phyloP scores from a whole-genome alignment of 2,113 vertebrate species.

The Microtus ochrogaster region DNA sequence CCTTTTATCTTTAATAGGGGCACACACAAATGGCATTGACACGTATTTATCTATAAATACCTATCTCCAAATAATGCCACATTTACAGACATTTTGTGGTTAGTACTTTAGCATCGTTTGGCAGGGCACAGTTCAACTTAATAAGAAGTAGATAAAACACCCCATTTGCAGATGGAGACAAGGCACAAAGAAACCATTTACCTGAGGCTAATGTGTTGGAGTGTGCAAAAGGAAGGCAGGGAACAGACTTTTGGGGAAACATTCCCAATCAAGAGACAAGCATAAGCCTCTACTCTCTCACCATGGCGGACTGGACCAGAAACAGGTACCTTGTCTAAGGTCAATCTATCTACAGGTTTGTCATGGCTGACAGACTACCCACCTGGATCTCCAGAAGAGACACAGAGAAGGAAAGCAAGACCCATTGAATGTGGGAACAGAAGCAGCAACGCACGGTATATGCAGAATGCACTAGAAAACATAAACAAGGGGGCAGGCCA shows the following conservation, averaged over 20 bases:
- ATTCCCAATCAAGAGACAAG: background rate
- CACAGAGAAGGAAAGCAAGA: background rate
- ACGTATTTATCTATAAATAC: background rate
- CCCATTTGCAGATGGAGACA: background rate
- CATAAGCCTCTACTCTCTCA: background rate
- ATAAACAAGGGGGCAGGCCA: background rate
- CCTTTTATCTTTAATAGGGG: background rate
- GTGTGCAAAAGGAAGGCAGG: background rate
- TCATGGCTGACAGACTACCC: background rate
- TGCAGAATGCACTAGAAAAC: background rate
- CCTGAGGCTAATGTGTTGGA: background rate
- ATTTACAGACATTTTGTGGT: background rate
- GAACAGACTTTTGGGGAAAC: background rate
- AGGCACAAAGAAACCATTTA: background rate
- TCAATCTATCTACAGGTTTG: background rate
- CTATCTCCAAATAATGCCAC: background rate
- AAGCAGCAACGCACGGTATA: background rate
- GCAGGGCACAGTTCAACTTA: background rate
- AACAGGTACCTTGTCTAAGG: background rate
- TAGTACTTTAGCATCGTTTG: background rate
- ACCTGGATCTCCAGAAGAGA: background rate
- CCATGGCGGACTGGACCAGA: background rate
- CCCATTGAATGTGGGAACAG: background rate
- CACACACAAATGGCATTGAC: background rate
- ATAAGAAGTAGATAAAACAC: background rate